phyloP scores from a whole-genome alignment of 1,140 invertebrate genomes.

The Drosophila bipectinata region DNA sequence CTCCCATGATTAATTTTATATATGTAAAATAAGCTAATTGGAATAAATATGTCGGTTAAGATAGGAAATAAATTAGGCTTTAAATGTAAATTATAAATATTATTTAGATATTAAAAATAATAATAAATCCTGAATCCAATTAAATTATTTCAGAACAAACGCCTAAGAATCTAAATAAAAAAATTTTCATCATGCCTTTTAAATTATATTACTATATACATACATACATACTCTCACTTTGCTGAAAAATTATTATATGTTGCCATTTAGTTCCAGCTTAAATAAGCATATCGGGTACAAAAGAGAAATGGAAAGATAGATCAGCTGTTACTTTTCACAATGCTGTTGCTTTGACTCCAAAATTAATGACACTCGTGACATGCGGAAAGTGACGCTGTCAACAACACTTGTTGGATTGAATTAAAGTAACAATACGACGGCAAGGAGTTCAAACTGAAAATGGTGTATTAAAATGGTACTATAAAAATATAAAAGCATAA shows the following conservation, averaged over 20 bases:
- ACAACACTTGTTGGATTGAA: conserved; percentile 74
- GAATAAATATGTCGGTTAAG: background rate
- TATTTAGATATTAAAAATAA: no score
- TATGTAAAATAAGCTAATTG: background rate
- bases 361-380: conserved; percentile 79
- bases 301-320: conserved; percentile 52
- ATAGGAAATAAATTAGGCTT: background rate
- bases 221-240: background rate
- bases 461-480: background rate
- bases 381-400: conserved; percentile 78
- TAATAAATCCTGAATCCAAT: background rate
- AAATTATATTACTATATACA: conserved; percentile 32
- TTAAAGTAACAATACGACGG: conserved; percentile 22
- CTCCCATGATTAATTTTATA: conserved; percentile 21
- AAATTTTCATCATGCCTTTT: background rate
- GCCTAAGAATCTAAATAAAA: conserved; percentile 1
- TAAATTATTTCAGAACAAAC: background rate
- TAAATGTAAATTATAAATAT: no score
- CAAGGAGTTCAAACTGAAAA: background rate
- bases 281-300: conserved; percentile 48
- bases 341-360: conserved; percentile 65
- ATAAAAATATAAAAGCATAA: no score
- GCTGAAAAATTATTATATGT: conserved; percentile 69
- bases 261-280: conserved; percentile 70
- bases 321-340: conserved; percentile 80